These are phyloP conservation scores for Lutraria lutraria DNA, from an alignment of 2,888 invertebrate species.

Conservation along the genomic window DNA sequence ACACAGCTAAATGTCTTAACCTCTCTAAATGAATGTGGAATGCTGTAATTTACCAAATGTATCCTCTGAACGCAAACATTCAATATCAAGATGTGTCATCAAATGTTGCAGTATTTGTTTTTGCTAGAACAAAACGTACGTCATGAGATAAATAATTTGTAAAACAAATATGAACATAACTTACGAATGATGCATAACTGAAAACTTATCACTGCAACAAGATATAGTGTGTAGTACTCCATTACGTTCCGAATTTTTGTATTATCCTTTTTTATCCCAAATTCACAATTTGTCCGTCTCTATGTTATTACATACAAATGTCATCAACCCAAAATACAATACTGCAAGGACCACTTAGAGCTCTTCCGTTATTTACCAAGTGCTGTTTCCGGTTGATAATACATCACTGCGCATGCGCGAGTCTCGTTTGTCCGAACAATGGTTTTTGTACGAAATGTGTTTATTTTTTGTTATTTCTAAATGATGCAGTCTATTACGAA, in stretches of 20 bases:
- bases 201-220: not conserved
- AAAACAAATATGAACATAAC: not conserved
- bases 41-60: not conserved
- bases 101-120: no score
- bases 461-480: not conserved
- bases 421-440: not conserved
- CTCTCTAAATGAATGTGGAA: not conserved
- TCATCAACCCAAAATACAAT: conserved; percentile 6
- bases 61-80: not conserved
- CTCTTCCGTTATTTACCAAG: conserved; percentile 28
- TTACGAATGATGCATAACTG: not conserved
- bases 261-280: not conserved
- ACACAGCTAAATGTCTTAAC: not conserved
- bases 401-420: conserved; percentile 27
- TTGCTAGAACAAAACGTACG: no score
- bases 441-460: not conserved
- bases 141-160: not conserved
- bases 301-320: not conserved
- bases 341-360: conserved; percentile 25
- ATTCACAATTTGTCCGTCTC: not conserved
- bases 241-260: not conserved
- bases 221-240: not conserved
- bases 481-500: conserved; percentile 5
- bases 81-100: no score
- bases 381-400: conserved; percentile 28